phyloP scores from a whole-genome alignment of 2,797 vertebrate species.

The Pantherophis alleghaniensis region DNA sequence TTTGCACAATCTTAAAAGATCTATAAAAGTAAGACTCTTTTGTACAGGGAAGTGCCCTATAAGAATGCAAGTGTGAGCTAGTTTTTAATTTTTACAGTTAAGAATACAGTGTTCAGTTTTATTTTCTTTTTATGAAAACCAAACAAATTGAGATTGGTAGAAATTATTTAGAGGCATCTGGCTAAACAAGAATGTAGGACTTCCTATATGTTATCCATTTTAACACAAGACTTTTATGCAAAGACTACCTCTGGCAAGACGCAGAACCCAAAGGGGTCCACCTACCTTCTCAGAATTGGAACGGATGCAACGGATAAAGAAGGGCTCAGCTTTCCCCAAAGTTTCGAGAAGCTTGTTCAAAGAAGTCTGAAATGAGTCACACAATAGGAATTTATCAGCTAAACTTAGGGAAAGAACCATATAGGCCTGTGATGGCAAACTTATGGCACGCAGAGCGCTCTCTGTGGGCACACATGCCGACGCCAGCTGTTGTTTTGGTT shows the following conservation, averaged over 20 bases:
- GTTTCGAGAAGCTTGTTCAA: conserved; percentile 93
- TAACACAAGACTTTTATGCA: not conserved
- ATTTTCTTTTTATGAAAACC: not conserved
- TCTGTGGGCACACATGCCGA: no score
- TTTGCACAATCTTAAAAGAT: not conserved
- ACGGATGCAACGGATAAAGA: conserved; percentile 97
- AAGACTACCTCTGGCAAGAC: not conserved
- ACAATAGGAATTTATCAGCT: not conserved
- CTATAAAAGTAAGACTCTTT: not conserved
- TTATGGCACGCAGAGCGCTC: no score
- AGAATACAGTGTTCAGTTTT: not conserved
- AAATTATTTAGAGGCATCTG: not conserved
- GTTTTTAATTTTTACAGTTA: not conserved
- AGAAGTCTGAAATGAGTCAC: conserved; percentile 79
- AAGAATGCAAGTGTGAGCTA: not conserved
- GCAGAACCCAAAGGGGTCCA: not conserved
- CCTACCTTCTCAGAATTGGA: conserved; percentile 95
- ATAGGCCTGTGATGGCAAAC: no score
- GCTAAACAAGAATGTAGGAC: not conserved
- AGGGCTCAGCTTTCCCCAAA: conserved; percentile 91
- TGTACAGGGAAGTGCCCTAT: not conserved
- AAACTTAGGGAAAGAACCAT: no score
- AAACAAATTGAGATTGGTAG: not conserved
- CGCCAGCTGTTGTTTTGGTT: no score
- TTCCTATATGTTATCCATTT: not conserved